Base-by-base conservation (phyloP, 2,113 vertebrate genomes). In the Coregonus clupeaformis region DNA sequence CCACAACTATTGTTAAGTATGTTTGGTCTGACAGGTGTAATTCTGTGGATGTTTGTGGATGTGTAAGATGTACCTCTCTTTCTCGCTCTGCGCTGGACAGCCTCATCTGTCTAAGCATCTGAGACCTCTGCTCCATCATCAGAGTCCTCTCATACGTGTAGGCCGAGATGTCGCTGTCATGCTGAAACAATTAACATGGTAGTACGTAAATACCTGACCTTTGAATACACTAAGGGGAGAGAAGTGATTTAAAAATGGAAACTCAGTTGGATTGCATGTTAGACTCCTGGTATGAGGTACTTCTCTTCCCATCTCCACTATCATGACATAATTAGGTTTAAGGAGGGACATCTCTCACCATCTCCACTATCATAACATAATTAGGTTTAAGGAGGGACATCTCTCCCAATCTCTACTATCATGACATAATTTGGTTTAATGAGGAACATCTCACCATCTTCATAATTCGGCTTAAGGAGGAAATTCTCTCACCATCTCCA, bases 61-160 rank as follows among this genome's bases (percentile, higher is more conserved):
- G 42, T 69, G 42, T 20, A 49, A 49, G 11, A 66, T 9, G 13
- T 86, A 99, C 98, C 93, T 99, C 97, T 84, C 96, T 92, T 77
- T 98, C 94, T 80, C 94, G 91, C 80, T 99, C 97, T 0, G 97
- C 95, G 89, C 95, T 97, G 57, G 98, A 98, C 77, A 99, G 89
- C 78, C 97, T 94, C 96, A 99, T 99, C 80, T 99, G 97, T 73
- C 94, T 93, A 83, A 99, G 86, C 98, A 99, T 99, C 88, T 99
- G 97, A 68, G 98, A 98, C 77, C 98, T 94, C 89, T 99, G 98
- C 81, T 99, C 98, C 98, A 99, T 99, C 98, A 99, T 99, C 82
- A 99, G 86, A 0, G 98, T 99, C 32, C 98, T 92, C 89, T 99
- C 98, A 0, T 99, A 99, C 2, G 97, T 99, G 80, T 99, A 99